Evolutionary conservation across 2,113 vertebrate genomes (phyloP), one percentile per base, ranked within the genome.

Genomic region (Danionella cerebrum): DNA sequence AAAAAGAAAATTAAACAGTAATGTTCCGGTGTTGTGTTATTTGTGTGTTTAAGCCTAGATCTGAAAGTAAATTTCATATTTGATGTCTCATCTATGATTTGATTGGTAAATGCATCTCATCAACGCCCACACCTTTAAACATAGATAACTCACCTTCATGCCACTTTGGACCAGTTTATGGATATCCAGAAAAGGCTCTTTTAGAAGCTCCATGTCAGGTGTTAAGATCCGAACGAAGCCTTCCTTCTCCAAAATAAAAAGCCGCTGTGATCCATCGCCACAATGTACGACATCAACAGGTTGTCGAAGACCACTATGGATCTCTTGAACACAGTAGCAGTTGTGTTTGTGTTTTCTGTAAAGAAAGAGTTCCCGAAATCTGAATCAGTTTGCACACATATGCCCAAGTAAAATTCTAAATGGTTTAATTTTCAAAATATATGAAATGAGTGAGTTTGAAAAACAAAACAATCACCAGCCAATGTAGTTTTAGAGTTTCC

Each of bases 131-230:
- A 33, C 16, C 10, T 53, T 16, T 29, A 33, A 33, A 18, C 33
- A 53, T 19, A 36, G 11, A 35, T 21, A 55, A 80, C 91, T 81
- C 89, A 99, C 97, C 97, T 98, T 99, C 80, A 96, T 91, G 81
- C 94, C 94, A 57, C 89, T 97, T 84, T 99, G 97, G 81, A 99
- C 95, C 83, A 95, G 86, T 85, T 99, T 99, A 90, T 98, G 95
- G 86, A 99, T 93, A 84, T 99, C 93, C 79, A 99, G 84, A 87
- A 96, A 98, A 75, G 94, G 92, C 76, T 99, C 97, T 82, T 95
- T 96, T 78, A 95, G 70, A 64, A 96, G 87, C 65, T 96, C 90
- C 69, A 94, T 90, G 81, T 93, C 87, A 0, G 92, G 90, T 73
- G 84, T 91, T 65, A 95, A 87, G 74, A 98, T 94, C 80, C 91